Conservation (phyloP, 1,140 invertebrate species). For the Elymnias hypermnestra region DNA sequence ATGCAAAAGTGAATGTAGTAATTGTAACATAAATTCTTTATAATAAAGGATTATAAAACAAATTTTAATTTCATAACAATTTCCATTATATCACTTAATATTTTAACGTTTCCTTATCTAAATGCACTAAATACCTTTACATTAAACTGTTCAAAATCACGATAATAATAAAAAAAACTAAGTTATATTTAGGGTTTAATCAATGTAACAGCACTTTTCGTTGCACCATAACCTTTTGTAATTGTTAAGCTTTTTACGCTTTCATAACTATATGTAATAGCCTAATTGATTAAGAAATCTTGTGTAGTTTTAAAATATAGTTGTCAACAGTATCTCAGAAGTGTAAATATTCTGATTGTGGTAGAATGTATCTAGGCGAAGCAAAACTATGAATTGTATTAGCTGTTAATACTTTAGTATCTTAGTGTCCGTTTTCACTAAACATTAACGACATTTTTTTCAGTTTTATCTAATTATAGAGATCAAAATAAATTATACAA, state of each 20-base stretch:
- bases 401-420: slow-evolving; percentile 1
- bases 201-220: neutral
- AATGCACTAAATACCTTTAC: no score
- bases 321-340: slow-evolving; percentile 16
- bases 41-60: no score
- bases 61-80: no score
- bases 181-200: no score
- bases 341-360: slow-evolving; percentile 41
- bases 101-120: no score
- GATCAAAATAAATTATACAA: no score
- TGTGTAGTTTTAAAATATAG: slow-evolving; percentile 7
- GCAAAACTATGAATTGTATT: slow-evolving; percentile 43
- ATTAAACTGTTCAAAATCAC: no score
- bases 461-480: no score
- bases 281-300: neutral
- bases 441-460: neutral
- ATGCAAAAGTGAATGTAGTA: no score
- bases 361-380: slow-evolving; percentile 39
- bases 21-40: no score
- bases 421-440: slow-evolving; percentile 2
- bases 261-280: neutral
- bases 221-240: neutral
- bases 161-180: no score
- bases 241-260: neutral
- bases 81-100: no score